Evolutionary conservation across 1,140 invertebrate genomes (phyloP), one percentile per base, ranked within the genome.

Genomic region (Drosophila erecta): DNA sequence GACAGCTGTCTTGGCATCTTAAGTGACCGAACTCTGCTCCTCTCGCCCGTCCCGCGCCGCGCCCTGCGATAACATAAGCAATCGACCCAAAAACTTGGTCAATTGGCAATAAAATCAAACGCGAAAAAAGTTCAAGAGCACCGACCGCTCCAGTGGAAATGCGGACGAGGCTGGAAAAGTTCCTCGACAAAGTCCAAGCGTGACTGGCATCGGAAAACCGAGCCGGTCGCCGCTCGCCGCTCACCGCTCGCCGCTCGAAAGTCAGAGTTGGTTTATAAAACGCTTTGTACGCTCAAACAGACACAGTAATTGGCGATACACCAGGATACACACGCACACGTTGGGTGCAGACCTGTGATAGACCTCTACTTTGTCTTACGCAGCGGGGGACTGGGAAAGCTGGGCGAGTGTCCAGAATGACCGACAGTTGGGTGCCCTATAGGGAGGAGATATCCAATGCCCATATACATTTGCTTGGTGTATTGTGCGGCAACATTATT

Each of bases 71-170:
- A 67, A 51, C 59, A 56, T 65, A 57, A 84, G 66, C 83, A 86
- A 89, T 83, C 79, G 79, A 86, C 79, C 83, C 84, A 86, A 86
- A 86, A 86, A 86, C 49, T 86, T 86, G 84, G 79, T 89, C 83
- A 86, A 87, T 83, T 87, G 83, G 84, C 83, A 87, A 87, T 87
- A 87, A 87, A 87, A 87, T 87, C 84, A 87, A 87, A 87, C 87
- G 84, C 83, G 79, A 87, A 71, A 85, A 83, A 83, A 84, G 64
- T 84, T 84, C 54, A 76, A 79, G 77, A 81, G 72, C 72, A 80
- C 70, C 59, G 67, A 56, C 58, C 61, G 54, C 53, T 40, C 14
- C 59, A 37, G 35, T 11, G 27, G 37, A 30, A 20, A 54, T 15
- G 35, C 22, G 30, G 35, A 12, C 35, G 57, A 59, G 50, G 53